These are phyloP conservation scores for Platycercus adscitus DNA, from an alignment of 2,113 vertebrate genomes.

Conservation along the genomic window DNA sequence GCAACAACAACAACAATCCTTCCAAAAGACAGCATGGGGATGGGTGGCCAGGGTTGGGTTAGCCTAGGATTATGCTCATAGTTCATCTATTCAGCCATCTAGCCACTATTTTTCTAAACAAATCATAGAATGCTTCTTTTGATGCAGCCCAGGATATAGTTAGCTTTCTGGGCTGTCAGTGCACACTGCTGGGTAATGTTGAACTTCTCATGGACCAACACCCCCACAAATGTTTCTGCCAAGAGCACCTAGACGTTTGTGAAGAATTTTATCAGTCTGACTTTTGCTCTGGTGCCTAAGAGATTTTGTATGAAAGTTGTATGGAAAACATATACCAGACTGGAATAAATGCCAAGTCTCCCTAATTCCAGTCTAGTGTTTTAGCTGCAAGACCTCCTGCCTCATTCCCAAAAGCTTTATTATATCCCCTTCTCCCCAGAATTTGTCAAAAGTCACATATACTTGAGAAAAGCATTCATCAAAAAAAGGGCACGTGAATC, in stretches of 20 bases:
- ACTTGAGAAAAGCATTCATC: background rate
- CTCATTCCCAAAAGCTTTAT: background rate
- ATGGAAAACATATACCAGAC: background rate
- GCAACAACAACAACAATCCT: background rate
- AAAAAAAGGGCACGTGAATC: background rate
- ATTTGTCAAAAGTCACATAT: background rate
- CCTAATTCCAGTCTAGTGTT: background rate
- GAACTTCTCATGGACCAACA: background rate
- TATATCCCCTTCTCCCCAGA: background rate
- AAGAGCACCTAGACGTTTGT: background rate
- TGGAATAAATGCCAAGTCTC: background rate
- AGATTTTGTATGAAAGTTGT: background rate
- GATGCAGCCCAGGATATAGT: background rate
- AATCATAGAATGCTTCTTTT: background rate
- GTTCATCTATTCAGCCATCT: background rate
- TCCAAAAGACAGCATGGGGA: background rate
- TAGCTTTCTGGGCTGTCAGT: background rate
- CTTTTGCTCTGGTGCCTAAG: background rate
- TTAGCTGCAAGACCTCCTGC: background rate
- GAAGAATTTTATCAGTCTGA: background rate
- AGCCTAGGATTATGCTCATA: background rate
- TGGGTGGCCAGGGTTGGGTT: background rate
- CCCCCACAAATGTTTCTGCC: background rate
- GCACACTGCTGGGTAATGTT: background rate
- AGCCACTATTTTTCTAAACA: background rate